Evolutionary conservation across 2,113 vertebrate genomes (phyloP), one percentile per base, ranked within the genome.

Genomic region (Promerops cafer): DNA sequence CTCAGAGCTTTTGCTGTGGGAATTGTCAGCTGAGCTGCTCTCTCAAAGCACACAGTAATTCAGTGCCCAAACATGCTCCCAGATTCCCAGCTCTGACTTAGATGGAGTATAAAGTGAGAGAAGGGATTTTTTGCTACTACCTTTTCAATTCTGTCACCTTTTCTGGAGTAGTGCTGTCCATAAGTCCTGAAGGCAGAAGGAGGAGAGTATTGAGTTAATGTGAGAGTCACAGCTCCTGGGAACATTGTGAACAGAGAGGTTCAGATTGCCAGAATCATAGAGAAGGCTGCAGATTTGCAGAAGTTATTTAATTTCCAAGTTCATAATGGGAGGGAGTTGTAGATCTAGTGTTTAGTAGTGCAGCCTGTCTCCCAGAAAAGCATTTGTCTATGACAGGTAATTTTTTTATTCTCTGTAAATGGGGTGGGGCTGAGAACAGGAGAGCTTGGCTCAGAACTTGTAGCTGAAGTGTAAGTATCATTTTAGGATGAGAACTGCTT

Each of bases 71-170:
- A 35, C 13, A n/a, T 44, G 31, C 52, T 83, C 47, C 47, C 28
- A 53, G 31, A 30, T 49, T 65, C 45, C 16, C 40, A 78, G 50
- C 56, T 49, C 50, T n/a, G 16, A 27, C 13, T 53, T 22, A 7
- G 14, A 20, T 37, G 35, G 15, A 54, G 1, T 45, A 21, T 47
- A 16, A 47, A 39, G 30, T 20, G 19, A 64, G 27, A 69, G 22
- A 39, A n/a, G 27, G 1, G 10, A 0, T 3, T 28, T 35, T 90
- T 59, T 66, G 31, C n/a, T 65, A 1, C 8, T 75, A 2, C 33
- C 7, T 71, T 63, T 66, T 45, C 11, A 37, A 69, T 69, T 81
- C n/a, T 54, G 6, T 63, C 27, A 17, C 33, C 13, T 42, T 61
- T 52, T 78, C 23, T 74, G 54, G 12, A 65, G 24, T 5, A 64